Evolutionary conservation across 2,113 vertebrate species (phyloP).

Genomic region (Heteronetta atricapilla): DNA sequence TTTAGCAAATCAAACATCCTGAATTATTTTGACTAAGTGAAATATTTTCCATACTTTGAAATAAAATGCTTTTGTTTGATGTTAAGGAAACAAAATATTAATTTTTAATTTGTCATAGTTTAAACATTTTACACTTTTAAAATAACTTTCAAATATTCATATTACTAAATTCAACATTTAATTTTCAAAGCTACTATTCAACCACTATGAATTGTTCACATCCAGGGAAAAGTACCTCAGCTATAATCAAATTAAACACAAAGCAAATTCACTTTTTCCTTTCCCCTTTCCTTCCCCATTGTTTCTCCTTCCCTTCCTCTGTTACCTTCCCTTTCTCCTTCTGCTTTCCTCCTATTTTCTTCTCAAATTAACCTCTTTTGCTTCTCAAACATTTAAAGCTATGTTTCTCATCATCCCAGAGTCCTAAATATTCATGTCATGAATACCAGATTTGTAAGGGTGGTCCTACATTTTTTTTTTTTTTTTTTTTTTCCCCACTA

Average conservation of each 20-base stretch:
- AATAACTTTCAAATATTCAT: not conserved
- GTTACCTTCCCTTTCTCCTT: not conserved
- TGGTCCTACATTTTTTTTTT: not conserved
- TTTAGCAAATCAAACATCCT: not conserved
- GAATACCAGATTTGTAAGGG: not conserved
- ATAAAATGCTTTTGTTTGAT: not conserved
- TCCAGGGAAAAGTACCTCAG: not conserved
- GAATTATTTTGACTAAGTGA: not conserved
- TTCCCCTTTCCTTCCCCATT: not conserved
- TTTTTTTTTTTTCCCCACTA: too few relatives aligned
- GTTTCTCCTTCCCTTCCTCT: not conserved
- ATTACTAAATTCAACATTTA: not conserved
- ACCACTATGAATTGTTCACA: not conserved
- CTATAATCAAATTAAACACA: not conserved
- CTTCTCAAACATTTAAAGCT: not conserved
- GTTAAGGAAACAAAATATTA: not conserved
- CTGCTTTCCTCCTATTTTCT: not conserved
- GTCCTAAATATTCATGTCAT: not conserved
- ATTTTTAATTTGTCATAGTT: not conserved
- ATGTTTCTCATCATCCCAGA: not conserved
- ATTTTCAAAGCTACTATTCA: not conserved
- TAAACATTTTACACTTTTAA: not conserved
- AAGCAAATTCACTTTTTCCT: not conserved
- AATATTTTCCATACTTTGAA: not conserved
- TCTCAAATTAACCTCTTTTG: not conserved